These are phyloP conservation scores for Lethenteron camtschaticum DNA, from an alignment of 2,113 vertebrate species.

Conservation along the genomic window DNA sequence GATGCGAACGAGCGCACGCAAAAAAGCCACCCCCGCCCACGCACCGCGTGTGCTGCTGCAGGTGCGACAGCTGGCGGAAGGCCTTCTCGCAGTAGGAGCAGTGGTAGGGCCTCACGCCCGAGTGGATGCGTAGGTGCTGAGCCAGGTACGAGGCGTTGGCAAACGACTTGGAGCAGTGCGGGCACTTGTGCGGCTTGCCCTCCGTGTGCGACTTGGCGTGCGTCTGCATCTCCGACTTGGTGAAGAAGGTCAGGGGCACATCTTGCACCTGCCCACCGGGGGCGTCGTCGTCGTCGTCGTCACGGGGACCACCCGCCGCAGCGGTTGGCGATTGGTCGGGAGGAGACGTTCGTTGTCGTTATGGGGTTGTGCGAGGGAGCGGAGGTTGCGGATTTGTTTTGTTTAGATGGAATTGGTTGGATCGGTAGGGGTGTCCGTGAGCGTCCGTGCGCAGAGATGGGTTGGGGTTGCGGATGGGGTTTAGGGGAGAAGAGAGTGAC, in stretches of 20 bases:
- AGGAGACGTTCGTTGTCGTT: too few relatives aligned
- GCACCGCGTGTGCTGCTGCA: slow-evolving; percentile 50
- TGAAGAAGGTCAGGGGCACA: slow-evolving; percentile 48
- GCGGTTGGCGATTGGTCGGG: too few relatives aligned
- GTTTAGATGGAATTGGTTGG: too few relatives aligned
- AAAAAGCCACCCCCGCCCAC: neutral
- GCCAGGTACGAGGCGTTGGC: slow-evolving; percentile 50
- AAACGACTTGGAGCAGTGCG: slow-evolving; percentile 47
- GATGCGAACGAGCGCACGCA: neutral
- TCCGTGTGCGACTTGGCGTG: slow-evolving; percentile 54
- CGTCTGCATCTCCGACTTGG: slow-evolving; percentile 57
- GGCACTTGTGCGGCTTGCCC: slow-evolving; percentile 56
- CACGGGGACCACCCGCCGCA: too few relatives aligned
- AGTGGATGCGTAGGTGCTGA: slow-evolving; percentile 46
- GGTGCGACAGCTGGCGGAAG: slow-evolving; percentile 50
- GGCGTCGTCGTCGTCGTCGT: too few relatives aligned
- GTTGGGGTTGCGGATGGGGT: too few relatives aligned
- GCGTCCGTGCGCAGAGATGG: too few relatives aligned
- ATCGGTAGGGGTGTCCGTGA: too few relatives aligned
- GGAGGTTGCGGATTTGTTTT: too few relatives aligned
- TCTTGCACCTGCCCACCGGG: slow-evolving; percentile 30
- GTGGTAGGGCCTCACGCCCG: slow-evolving; percentile 48
- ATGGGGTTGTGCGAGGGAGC: too few relatives aligned
- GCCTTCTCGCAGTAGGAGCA: slow-evolving; percentile 55
- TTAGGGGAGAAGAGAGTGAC: too few relatives aligned